Percentiles rank a stretch among this genome's conserved stretches.
phyloP scores from a whole-genome alignment of 2,113 vertebrate genomes.

The Erpornis zantholeuca region DNA sequence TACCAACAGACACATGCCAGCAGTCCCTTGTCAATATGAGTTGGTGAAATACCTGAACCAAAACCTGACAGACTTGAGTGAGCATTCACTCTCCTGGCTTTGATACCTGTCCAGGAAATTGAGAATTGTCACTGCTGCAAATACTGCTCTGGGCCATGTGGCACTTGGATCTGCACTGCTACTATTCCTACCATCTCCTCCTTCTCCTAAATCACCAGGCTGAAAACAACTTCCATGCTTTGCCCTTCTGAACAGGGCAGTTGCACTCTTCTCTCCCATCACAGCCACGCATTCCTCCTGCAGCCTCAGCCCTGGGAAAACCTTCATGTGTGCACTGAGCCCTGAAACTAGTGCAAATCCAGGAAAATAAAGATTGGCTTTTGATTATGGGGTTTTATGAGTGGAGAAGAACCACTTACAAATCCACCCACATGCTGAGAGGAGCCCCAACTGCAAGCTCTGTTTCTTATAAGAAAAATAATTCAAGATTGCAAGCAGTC shows the following conservation, averaged over 20 bases:
- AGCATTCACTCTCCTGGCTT: neutral
- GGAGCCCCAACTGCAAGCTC: neutral
- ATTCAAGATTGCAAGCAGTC: neutral
- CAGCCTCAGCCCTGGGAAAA: neutral
- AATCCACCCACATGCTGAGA: neutral
- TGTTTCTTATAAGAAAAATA: neutral
- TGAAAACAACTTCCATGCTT: neutral
- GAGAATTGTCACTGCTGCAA: neutral
- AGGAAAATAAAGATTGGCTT: neutral
- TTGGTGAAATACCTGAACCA: neutral
- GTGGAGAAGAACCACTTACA: neutral
- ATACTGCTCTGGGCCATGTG: neutral
- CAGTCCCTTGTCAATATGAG: neutral
- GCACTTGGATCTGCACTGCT: neutral
- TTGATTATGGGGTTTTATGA: neutral
- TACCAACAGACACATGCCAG: fast-evolving
- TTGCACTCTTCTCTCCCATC: no score
- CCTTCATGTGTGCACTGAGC: neutral
- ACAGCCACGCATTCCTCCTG: neutral
- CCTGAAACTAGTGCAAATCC: neutral
- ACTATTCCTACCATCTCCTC: neutral
- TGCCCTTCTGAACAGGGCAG: neutral
- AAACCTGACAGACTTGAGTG: neutral
- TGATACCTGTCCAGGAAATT: neutral
- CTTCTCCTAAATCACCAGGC: neutral